Evolutionary conservation across 1,140 invertebrate species (phyloP).

Genomic region (Pectinophora gossypiella): DNA sequence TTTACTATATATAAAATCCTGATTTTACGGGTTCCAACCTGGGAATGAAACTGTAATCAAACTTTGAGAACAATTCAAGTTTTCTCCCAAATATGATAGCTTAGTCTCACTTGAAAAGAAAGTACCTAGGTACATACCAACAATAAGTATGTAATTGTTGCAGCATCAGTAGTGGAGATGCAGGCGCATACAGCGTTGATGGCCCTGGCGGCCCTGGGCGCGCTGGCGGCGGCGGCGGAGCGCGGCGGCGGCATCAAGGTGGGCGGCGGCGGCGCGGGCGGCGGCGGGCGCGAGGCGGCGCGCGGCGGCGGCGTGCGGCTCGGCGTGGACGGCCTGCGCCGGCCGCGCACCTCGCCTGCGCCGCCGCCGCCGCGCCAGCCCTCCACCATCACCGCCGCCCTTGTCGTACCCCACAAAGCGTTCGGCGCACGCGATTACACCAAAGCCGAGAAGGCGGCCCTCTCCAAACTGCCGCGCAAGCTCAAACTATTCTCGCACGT

Average conservation of each 20-base stretch:
- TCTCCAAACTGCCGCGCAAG: conserved; percentile 79
- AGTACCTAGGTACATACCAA: too few species aligned
- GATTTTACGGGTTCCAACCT: too few species aligned
- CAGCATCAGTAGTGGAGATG: conserved; percentile 63
- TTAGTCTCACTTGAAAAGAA: too few species aligned
- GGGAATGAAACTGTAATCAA: too few species aligned
- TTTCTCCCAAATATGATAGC: too few species aligned
- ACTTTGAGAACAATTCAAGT: too few species aligned
- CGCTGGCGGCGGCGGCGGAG: conserved; percentile 51
- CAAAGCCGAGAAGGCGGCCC: conserved; percentile 81
- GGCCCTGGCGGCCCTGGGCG: conserved; percentile 55
- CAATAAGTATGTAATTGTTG: neutral
- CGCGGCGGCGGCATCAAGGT: conserved; percentile 63
- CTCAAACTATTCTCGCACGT: conserved; percentile 81
- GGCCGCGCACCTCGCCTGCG: conserved; percentile 63
- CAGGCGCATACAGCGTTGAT: conserved; percentile 59
- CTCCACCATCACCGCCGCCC: conserved; percentile 76
- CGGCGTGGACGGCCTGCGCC: conserved; percentile 57
- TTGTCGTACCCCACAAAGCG: conserved; percentile 85
- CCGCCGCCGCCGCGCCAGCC: conserved; percentile 55
- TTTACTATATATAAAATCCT: too few species aligned
- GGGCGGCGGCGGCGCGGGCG: conserved; percentile 41
- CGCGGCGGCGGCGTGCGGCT: conserved; percentile 57
- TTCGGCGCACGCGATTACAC: conserved; percentile 85
- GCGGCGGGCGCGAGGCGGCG: conserved; percentile 27